Percentiles rank a stretch among this genome's conserved stretches.
Evolutionary conservation across 2,113 vertebrate species (phyloP).

Genomic region (Sceloporus tristichus): DNA sequence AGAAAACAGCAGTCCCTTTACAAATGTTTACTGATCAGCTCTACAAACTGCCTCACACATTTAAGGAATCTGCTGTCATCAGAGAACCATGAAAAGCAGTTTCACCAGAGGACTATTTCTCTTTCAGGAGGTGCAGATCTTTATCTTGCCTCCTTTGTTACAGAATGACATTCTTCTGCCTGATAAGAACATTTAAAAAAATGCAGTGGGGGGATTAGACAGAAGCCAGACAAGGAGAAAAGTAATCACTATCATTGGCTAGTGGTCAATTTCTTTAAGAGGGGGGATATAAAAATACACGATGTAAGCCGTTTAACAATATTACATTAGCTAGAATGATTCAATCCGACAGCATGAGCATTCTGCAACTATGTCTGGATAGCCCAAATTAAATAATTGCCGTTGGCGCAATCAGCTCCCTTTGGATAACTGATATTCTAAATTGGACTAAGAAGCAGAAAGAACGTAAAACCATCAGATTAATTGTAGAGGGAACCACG

Average conservation of each 20-base stretch:
- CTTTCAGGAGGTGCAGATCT: neutral
- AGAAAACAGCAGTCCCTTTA: neutral
- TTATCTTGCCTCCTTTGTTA: neutral
- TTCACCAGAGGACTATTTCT: neutral
- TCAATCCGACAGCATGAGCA: neutral
- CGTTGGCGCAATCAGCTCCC: neutral
- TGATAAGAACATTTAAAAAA: neutral
- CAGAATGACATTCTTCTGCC: neutral
- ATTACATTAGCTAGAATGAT: too few relatives aligned
- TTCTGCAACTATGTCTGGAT: neutral
- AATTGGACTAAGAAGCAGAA: neutral
- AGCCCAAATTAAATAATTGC: neutral
- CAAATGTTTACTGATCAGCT: conserved; percentile 5
- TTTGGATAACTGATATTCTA: neutral
- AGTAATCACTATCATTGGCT: too few relatives aligned
- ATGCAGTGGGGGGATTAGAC: neutral
- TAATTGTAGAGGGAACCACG: neutral
- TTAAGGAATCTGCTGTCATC: conserved; percentile 7
- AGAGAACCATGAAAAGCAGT: neutral
- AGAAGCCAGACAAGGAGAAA: neutral
- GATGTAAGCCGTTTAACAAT: too few relatives aligned
- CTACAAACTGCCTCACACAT: neutral
- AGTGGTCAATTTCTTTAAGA: too few relatives aligned
- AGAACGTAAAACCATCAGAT: too few relatives aligned
- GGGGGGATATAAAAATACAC: too few relatives aligned